These are phyloP conservation scores for Leuctra nigra DNA, from an alignment of 2,888 invertebrate genomes.

Conservation along the genomic window DNA sequence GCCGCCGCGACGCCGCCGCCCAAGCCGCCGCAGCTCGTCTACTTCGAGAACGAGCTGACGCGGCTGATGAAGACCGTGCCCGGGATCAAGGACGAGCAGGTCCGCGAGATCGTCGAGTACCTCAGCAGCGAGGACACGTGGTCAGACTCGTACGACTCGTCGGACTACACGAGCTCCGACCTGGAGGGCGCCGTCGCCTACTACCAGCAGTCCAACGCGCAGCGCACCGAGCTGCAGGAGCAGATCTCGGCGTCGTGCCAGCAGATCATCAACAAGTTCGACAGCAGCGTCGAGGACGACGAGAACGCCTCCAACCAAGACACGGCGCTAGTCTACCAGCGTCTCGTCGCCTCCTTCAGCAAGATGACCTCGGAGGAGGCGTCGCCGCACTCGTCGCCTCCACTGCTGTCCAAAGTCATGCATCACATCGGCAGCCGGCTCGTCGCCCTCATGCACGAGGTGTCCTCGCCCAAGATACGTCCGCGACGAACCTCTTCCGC, in stretches of 20 bases:
- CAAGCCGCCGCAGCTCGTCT: slow-evolving; percentile 79
- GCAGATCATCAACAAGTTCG: slow-evolving; percentile 82
- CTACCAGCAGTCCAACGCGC: slow-evolving; percentile 18
- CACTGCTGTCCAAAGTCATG: slow-evolving; percentile 85
- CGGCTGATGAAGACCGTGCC: slow-evolving; percentile 90
- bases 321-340: slow-evolving; percentile 81
- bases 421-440: slow-evolving; percentile 82
- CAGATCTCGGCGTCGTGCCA: slow-evolving; percentile 85
- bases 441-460: slow-evolving; percentile 88
- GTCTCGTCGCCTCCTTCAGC: slow-evolving; percentile 68
- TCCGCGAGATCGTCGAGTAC: slow-evolving; percentile 87
- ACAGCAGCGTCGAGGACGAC: slow-evolving; percentile 38
- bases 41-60: slow-evolving; percentile 84
- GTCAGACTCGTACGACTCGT: slow-evolving; percentile 90
- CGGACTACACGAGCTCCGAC: slow-evolving; percentile 86
- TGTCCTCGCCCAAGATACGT: slow-evolving; percentile 45
- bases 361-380: slow-evolving; percentile 54
- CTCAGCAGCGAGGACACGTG: slow-evolving; percentile 88
- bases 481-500: slow-evolving; percentile 43
- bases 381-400: slow-evolving; percentile 64
- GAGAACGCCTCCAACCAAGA: slow-evolving; percentile 50
- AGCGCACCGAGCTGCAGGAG: slow-evolving; percentile 51
- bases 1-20: slow-evolving; percentile 44
- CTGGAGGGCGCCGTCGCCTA: slow-evolving; percentile 60
- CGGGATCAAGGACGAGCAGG: slow-evolving; percentile 84